Percentiles rank a stretch among this genome's conserved stretches.
Conservation (phyloP, 92 coral and sea anemone genomes). For the Parazoanthus atlanticus region DNA sequence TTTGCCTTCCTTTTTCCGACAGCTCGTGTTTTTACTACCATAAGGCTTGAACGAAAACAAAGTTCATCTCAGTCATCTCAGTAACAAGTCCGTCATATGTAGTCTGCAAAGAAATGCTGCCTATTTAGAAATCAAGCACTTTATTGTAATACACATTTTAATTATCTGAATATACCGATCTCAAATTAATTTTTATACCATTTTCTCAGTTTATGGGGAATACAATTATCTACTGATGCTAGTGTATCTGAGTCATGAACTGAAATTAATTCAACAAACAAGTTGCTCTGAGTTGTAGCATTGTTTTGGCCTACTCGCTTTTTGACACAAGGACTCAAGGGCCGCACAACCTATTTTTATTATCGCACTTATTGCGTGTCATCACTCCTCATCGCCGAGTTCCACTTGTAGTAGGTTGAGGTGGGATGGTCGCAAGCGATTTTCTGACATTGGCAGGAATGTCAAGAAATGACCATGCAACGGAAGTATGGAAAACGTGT, state of each 20-base stretch:
- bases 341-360: conserved; percentile 17
- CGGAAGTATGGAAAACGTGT: conserved; percentile 37
- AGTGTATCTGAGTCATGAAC: conserved; percentile 19
- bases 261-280: conserved; percentile 18
- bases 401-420: conserved; percentile 41
- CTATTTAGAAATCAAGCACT: conserved; percentile 13
- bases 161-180: conserved; percentile 10
- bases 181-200: conserved; percentile 1
- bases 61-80: conserved; percentile 3
- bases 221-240: background rate
- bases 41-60: background rate
- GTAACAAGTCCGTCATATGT: conserved; percentile 13
- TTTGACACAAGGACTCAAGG: background rate
- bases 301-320: conserved; percentile 20
- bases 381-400: conserved; percentile 29
- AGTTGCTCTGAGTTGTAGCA: conserved; percentile 16
- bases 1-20: conserved; percentile 5
- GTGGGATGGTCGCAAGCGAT: conserved; percentile 48
- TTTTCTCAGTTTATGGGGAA: conserved; percentile 9
- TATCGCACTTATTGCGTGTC: conserved; percentile 10
- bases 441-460: conserved; percentile 23
- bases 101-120: conserved; percentile 16
- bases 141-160: background rate
- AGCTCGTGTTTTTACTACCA: conserved; percentile 10
- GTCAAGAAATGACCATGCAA: conserved; percentile 18